Conservation (phyloP, 92 coral and sea anemone genomes). For the Blastomussa wellsi region DNA sequence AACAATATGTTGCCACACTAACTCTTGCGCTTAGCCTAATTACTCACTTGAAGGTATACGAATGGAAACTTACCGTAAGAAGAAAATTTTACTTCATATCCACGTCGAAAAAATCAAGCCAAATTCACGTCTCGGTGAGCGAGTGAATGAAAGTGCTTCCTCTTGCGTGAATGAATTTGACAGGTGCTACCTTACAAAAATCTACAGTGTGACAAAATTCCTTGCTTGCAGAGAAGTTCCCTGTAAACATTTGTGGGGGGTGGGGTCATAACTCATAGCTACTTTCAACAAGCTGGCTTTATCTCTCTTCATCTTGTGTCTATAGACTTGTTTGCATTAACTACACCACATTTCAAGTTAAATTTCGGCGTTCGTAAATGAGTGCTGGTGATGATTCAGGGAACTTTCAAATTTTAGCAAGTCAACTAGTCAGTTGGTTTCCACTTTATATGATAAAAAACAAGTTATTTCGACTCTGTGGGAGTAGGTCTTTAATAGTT, state of each 20-base stretch:
- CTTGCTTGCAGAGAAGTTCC: background rate
- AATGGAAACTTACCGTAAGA: conserved; percentile 14
- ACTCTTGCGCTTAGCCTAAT: background rate
- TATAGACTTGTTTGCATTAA: background rate
- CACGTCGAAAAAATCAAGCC: background rate
- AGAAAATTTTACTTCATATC: background rate
- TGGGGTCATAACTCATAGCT: background rate
- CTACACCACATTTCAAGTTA: background rate
- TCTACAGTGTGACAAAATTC: conserved; percentile 9
- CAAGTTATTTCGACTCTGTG: background rate
- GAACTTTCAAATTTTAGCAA: too few relatives aligned
- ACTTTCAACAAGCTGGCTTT: background rate
- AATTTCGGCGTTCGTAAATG: too few relatives aligned
- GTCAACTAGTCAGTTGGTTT: too few relatives aligned
- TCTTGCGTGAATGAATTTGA: conserved; percentile 25
- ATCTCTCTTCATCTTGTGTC: background rate
- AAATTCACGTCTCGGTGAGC: conserved; percentile 8
- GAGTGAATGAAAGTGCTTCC: conserved; percentile 8
- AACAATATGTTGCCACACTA: background rate
- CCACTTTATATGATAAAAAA: background rate
- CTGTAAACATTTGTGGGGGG: background rate
- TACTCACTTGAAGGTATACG: background rate
- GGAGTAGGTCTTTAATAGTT: background rate
- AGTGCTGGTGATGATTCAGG: background rate
- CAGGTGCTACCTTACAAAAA: conserved; percentile 30